Evolutionary conservation across 2,113 vertebrate species (phyloP), one percentile per base, ranked within the genome.

Genomic region (Melanotaenia duboulayi): DNA sequence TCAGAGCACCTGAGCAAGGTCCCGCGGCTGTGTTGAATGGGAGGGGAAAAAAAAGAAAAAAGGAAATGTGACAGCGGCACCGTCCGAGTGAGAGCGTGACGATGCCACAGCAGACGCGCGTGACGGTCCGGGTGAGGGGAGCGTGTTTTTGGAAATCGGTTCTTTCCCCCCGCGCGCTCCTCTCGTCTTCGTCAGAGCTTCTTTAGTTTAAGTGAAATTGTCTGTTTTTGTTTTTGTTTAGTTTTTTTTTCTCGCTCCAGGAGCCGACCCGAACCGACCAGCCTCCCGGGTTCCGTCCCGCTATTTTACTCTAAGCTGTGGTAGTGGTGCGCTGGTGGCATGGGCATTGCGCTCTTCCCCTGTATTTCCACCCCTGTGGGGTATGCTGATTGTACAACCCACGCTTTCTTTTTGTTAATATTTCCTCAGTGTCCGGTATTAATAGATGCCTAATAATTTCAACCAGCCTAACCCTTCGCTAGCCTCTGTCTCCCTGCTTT

Each of bases 401-500:
- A 52, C 72, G 70, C 72, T 89, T 73, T 85, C 65, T 74, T 72
- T 74, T 77, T 76, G 4, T 89, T 86, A 85, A 87, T 91, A 74
- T 87, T 79, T 87, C 85, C 78, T 19, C 80, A 74, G 64, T 67
- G 86, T 74, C 76, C 61, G 48, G 59, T 68, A 56, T 78, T 58
- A 80, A 81, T 71, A 71, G 64, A 75, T 82, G 78, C 69, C 78
- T 78, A 56, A 74, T 87, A 71, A 35, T 76, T 76, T 77, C 66
- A 22, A 28, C 5, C 51, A 78, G 80, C 80, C 74, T 88, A 90
- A 91, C 84, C 90, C 90, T 91, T 68, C 94, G 95, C 96, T 95
- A 95, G 96, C 95, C 96, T 96, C 95, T 95, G 94, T 96, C 95
- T 96, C 94, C 93, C 93, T 91, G 91, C 91, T 94, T 96, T 95